Evolutionary conservation across 2,797 vertebrate species (phyloP), one percentile per base, ranked within the genome.

Genomic region (Lepus oiostolus): DNA sequence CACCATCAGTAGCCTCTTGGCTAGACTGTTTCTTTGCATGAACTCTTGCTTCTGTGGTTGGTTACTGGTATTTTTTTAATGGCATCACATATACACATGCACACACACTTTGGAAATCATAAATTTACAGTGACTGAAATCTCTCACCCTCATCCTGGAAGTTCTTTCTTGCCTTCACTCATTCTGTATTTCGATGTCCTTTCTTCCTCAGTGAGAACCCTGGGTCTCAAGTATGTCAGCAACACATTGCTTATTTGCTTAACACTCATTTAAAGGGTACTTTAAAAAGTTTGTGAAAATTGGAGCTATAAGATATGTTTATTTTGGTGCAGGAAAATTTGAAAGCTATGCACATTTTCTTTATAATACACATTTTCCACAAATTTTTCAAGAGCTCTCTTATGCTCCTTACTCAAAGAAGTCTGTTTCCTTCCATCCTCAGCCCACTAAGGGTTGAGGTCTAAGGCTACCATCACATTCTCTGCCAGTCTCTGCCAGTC

Each of bases 131-230:
- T 47, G 76, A 79, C 14, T 35, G 1, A 35, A 47, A 38, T 4
- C 24, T 12, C 52, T 13, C 5, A 58, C 26, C 42, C 54, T 0
- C 5, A 4, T 11, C 16, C 0, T 0, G 22, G 21, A 19, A 14
- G 4, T 24, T 32, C 9, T 22, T 30, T 80, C 22, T 93, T 76
- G 17, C 26, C 50, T 77, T 42, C n/a, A 4, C 11, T 70, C 7
- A 11, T 19, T 32, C 32, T 7, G 2, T 62, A 17, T 47, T 70
- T 62, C 11, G 38, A 54, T 38, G 26, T 80, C 8, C 9, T 14
- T 50, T 47, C 85, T 75, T 87, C 38, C 16, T 50, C 47, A 7
- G 4, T 5, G 38, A 74, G 32, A 68, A 91, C 9, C 30, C 35
- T 71, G 42, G 19, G 8, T 75, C 65, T 42, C 16, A 60, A 38